phyloP scores from a whole-genome alignment of 2,113 vertebrate genomes.

The Rallus limicola region DNA sequence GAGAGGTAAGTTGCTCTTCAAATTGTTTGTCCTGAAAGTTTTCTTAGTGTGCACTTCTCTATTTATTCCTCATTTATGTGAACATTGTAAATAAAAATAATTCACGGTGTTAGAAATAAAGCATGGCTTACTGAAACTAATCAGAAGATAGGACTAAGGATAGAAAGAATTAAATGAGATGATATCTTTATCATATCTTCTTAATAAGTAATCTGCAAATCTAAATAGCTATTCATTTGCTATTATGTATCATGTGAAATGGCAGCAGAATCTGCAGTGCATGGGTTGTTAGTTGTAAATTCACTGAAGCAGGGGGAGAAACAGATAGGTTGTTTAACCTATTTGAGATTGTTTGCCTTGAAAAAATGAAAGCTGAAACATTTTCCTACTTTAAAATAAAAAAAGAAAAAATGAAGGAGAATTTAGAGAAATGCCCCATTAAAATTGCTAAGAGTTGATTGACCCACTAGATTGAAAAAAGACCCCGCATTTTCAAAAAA shows the following conservation, averaged over 20 bases:
- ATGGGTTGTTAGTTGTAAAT: not conserved
- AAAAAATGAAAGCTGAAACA: not conserved
- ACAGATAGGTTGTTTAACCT: not conserved
- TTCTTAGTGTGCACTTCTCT: not conserved
- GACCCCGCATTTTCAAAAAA: not conserved
- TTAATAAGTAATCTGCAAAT: constrained; percentile 52
- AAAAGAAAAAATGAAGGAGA: too few relatives aligned
- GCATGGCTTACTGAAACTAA: constrained; percentile 21
- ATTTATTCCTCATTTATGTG: not conserved
- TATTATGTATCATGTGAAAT: constrained; percentile 32
- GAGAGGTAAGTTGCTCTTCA: not conserved
- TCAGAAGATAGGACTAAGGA: constrained; percentile 37
- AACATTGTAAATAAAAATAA: not conserved
- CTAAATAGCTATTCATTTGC: constrained; percentile 52
- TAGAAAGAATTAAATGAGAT: constrained; percentile 51
- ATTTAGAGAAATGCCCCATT: not conserved
- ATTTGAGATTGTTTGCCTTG: not conserved
- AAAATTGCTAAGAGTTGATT: not conserved
- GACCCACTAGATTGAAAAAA: not conserved
- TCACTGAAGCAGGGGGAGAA: not conserved
- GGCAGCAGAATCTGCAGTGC: not conserved
- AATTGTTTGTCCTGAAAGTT: not conserved
- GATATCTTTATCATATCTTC: constrained; percentile 56
- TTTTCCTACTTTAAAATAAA: not conserved
- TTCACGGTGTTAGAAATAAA: not conserved